Base-by-base conservation (phyloP, 2,113 vertebrate species). In the Sander vitreus region DNA sequence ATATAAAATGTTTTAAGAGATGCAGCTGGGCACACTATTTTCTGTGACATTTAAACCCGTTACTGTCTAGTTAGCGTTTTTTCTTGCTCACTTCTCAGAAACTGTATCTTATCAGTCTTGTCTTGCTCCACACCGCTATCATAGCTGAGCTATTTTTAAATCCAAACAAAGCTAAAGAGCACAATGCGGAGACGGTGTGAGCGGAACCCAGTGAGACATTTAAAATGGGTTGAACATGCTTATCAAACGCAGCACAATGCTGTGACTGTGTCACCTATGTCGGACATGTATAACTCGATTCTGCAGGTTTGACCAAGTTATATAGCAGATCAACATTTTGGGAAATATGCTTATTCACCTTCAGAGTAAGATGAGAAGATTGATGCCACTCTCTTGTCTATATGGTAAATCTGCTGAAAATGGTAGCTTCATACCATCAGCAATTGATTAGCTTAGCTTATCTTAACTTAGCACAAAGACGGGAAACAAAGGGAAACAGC, bases 61-160 rank as follows among this genome's bases (percentile, higher is more conserved):
- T 60, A 71, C 55, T 75, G 15, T 78, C 16, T 13, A 14, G 23
- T 59, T 63, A 73, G 3, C n/a, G 5, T 23, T 73, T 70, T 70
- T 70, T 69, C 75, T 45, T 45, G 36, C 58, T 76, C 59, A 30
- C 51, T 72, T 21, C 10, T 79, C 39, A 19, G 69, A 45, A 23
- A 19, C 59, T 63, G 69, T n/a, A 57, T 76, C 33, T 57, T 66
- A 81, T 70, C 62, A 51, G 59, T 43, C 25, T n/a, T 36, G 51
- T 71, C 18, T 81, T 60, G 67, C 57, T 45, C 19, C n/a, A 69
- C 66, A 59, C 43, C 11, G 3, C 12, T 48, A 33, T 43, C 55
- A 21, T 12, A 21, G 25, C 50, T 50, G 10, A 51, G 70, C 27
- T 83, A 33, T 65, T 73, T 90, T 81, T 21, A 83, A 69, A 51